Conservation (phyloP, 2,113 vertebrate species). For the Thunnus thynnus region DNA sequence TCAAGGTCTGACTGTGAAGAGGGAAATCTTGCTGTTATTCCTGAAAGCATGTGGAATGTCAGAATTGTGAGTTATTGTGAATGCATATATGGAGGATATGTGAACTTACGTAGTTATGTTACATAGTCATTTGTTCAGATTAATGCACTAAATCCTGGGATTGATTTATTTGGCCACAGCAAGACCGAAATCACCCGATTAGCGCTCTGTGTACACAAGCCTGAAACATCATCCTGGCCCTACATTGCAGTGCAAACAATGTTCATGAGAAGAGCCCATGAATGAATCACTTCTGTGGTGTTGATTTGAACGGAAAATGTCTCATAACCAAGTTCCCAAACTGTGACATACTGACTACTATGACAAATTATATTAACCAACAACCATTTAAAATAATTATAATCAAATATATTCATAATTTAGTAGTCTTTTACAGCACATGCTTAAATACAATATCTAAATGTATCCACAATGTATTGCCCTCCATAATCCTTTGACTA, state of each 20-base stretch:
- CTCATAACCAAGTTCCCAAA: not conserved
- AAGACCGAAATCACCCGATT: constrained; percentile 6
- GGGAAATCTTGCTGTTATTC: constrained; percentile 15
- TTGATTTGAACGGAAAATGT: not conserved
- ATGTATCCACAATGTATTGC: not conserved
- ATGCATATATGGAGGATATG: constrained; percentile 19
- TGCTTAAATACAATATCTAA: not conserved
- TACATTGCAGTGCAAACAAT: constrained; percentile 2
- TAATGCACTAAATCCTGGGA: constrained; percentile 45
- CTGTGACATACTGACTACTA: not conserved
- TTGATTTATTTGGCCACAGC: constrained; percentile 38
- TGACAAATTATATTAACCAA: not conserved
- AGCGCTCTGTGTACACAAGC: constrained; percentile 4
- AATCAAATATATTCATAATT: too few relatives aligned
- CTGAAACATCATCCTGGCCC: not conserved
- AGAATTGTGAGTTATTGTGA: constrained; percentile 15
- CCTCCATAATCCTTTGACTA: too few relatives aligned
- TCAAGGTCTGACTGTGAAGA: constrained; percentile 44
- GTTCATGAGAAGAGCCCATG: not conserved
- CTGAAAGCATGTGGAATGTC: constrained; percentile 9
- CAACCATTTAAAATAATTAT: too few relatives aligned
- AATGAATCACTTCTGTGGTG: not conserved
- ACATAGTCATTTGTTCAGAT: constrained; percentile 51
- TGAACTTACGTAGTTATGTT: constrained; percentile 31
- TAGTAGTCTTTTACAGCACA: not conserved